phyloP scores from a whole-genome alignment of 2,797 vertebrate genomes.

The Lycodopsis pacificus region DNA sequence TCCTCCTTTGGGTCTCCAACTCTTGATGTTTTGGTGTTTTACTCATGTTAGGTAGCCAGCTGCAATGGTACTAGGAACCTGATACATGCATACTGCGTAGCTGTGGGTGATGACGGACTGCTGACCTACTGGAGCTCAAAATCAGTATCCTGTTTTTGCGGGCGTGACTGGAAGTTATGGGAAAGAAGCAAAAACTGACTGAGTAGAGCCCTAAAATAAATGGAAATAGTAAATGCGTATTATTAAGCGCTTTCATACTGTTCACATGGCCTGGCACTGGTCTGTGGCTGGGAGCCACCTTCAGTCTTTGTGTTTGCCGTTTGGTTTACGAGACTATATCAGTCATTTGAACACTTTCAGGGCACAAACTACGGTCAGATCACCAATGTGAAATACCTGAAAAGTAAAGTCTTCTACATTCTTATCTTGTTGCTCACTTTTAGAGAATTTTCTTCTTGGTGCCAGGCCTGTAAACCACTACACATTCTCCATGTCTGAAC shows the following conservation, averaged over 20 bases:
- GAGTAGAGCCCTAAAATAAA: background rate
- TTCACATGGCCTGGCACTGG: background rate
- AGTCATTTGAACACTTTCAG: background rate
- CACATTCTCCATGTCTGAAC: conserved; percentile 54
- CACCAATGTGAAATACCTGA: background rate
- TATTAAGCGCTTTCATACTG: background rate
- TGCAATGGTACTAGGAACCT: background rate
- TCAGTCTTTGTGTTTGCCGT: background rate
- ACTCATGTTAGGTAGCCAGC: background rate
- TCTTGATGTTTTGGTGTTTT: background rate
- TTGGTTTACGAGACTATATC: background rate
- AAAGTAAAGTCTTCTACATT: background rate
- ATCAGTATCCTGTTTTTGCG: conserved; percentile 7
- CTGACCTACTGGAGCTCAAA: conserved; percentile 13
- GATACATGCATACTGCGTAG: background rate
- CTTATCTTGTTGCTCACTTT: conserved; percentile 8
- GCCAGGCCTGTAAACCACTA: conserved; percentile 27
- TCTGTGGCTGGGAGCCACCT: background rate
- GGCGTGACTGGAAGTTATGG: background rate
- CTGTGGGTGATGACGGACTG: conserved; percentile 2
- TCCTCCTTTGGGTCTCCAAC: background rate
- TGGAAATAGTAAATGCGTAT: background rate
- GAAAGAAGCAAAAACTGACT: background rate
- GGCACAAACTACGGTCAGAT: background rate
- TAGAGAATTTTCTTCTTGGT: conserved; percentile 16